Evolutionary conservation across 1,140 invertebrate genomes (phyloP), one percentile per base, ranked within the genome.

Genomic region (Pogonomyrmex barbatus): DNA sequence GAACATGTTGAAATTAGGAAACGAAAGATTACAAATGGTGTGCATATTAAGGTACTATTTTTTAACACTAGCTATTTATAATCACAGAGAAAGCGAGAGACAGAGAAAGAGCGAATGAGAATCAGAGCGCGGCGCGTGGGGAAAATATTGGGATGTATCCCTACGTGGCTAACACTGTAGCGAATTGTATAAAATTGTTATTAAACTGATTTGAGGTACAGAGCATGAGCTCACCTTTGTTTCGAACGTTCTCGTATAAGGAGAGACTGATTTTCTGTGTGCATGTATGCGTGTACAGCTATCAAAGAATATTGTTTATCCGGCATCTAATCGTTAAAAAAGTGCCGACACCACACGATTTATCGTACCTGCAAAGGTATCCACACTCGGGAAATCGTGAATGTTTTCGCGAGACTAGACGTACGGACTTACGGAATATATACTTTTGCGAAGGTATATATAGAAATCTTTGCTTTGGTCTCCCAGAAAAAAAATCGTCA

Each of bases 1-100:
- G 67, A 78, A 62, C 70, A 85, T 73, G 65, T 84, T 87, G 56
- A 89, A 83, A 60, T 65, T 87, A 83, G 60, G 14, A 84, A 78
- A 89, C 14, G 63, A 77, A 83, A 90, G 73, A 78, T 90, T 88
- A 90, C 58, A 89, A 90, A 89, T 90, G 90, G 77, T 91, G 90
- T 91, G 90, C 84, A 91, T 89, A 91, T 88, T 91, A 91, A 91
- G 87, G 90, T 91, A 91, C 88, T 91, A 91, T 91, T 91, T 91
- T 91, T 91, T 91, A 91, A 91, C 88, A 90, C 87, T 90, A 91
- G 87, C 81, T 91, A 91, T 91, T 91, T 91, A 90, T 91, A 89
- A 91, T 90, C 87, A 84, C 90, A 78, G 78, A 88, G n/a, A 84
- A 52, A 14, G 33, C 81, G 71, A 88, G 17, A 24, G 14, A 56